Conservation (phyloP, 2,113 vertebrate genomes). For the Pollachius pollachius region DNA sequence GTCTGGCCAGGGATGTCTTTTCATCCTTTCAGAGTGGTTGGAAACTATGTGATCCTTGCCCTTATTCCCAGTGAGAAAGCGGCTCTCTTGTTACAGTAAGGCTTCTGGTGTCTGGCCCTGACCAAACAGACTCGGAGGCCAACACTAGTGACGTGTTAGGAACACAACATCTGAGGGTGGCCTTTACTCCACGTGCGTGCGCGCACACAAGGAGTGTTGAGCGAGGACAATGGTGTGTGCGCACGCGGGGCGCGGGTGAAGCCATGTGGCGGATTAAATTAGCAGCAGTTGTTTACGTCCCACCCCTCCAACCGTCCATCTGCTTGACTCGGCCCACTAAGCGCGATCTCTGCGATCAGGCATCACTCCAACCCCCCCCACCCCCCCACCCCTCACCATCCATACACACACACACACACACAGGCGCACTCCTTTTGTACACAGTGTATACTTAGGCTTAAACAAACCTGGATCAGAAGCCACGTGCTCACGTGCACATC, state of each 20-base stretch:
- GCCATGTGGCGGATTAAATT: constrained; percentile 70
- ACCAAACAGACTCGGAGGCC: background rate
- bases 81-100: background rate
- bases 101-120: background rate
- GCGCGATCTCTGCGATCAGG: constrained; percentile 77
- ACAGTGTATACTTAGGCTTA: constrained; percentile 1
- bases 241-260: constrained; percentile 44
- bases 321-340: constrained; percentile 69
- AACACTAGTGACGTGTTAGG: background rate
- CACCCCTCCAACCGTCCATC: constrained; percentile 80
- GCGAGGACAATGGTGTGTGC: constrained; percentile 50
- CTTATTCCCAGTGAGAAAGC: no score
- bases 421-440: background rate
- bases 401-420: constrained; percentile 18
- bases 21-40: no score
- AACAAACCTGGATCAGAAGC: constrained; percentile 2
- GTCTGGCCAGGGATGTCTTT: no score
- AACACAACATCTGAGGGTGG: constrained; percentile 12
- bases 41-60: no score
- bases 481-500: constrained; percentile 44
- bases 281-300: constrained; percentile 77
- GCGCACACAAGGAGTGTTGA: constrained; percentile 48
- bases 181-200: constrained; percentile 36
- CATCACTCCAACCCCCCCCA: constrained; percentile 66
- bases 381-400: constrained; percentile 36